Evolutionary conservation across 2,888 invertebrate genomes (phyloP), one percentile per base, ranked within the genome.

Genomic region (Iselma pallidipennis): DNA sequence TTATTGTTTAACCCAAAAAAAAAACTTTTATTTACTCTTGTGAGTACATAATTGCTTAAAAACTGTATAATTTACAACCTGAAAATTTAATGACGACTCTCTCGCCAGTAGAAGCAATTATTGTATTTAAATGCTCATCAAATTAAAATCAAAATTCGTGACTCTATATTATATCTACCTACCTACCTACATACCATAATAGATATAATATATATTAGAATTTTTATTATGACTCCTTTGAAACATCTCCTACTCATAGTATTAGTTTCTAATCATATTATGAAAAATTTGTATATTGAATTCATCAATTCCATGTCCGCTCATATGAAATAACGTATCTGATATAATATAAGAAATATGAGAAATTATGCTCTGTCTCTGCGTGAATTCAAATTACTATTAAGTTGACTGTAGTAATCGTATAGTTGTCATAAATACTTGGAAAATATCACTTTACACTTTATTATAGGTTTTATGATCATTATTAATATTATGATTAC

Each of bases 381-480:
- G 76, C 74, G 73, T 74, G 76, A 75, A 66, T 71, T 72, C 75
- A 74, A 77, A 75, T 76, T 71, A 75, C 74, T 73, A 77, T 75
- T 76, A 75, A 72, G 74, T 71, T 67, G 74, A 71, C 71, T 65
- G 63, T 69, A 68, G 72, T 73, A 73, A 74, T 75, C 72, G 74
- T 74, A 73, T 75, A 72, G 72, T 71, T 70, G 72, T 76, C 77
- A 68, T 77, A 77, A 76, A 77, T 77, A 76, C 73, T 71, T 64
- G 72, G 73, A 74, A 74, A 78, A 78, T 78, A 80, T 80, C 79
- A 77, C 76, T 78, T 80, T 80, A 80, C 80, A 78, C 77, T 78
- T 79, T 79, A 79, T 79, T 78, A 76, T 73, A 67, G 72, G 71
- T 73, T 76, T 76, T 76, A 76, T 76, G 76, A 74, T 73, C 74